phyloP scores from a whole-genome alignment of 2,888 invertebrate genomes.

The Oegoconia quadripuncta region DNA sequence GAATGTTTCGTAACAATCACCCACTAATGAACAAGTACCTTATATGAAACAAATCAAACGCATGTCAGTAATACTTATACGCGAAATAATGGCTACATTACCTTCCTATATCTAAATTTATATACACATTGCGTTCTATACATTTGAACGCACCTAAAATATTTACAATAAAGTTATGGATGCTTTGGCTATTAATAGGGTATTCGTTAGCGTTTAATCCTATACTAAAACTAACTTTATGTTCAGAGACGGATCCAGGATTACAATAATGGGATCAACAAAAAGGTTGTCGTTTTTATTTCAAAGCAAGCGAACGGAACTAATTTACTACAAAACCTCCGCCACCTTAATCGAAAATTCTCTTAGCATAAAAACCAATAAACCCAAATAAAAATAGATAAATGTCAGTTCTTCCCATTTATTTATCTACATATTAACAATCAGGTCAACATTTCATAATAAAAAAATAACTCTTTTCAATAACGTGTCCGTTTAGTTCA shows the following conservation, averaged over 20 bases:
- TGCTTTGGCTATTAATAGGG: slow-evolving; percentile 75
- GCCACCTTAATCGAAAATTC: too few relatives aligned
- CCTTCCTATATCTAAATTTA: slow-evolving; percentile 17
- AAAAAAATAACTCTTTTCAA: too few relatives aligned
- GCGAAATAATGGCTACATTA: background rate
- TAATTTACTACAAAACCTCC: too few relatives aligned
- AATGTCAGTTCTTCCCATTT: too few relatives aligned
- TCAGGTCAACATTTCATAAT: too few relatives aligned
- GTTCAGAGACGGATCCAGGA: background rate
- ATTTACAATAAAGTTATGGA: slow-evolving; percentile 74
- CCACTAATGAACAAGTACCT: background rate
- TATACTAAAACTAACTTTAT: slow-evolving; percentile 16
- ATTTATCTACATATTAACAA: too few relatives aligned
- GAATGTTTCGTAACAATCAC: too few relatives aligned
- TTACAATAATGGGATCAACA: background rate
- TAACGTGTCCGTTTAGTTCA: too few relatives aligned
- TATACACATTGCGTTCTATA: slow-evolving; percentile 42
- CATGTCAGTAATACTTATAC: background rate
- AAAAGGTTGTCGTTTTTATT: background rate
- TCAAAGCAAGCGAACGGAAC: too few relatives aligned
- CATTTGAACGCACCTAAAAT: slow-evolving; percentile 41
- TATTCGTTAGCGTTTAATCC: slow-evolving; percentile 38
- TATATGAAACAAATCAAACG: background rate
- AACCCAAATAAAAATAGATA: too few relatives aligned
- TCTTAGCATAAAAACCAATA: too few relatives aligned